These are phyloP conservation scores for Opisthocomus hoazin DNA, from an alignment of 2,113 vertebrate genomes.

Conservation along the genomic window DNA sequence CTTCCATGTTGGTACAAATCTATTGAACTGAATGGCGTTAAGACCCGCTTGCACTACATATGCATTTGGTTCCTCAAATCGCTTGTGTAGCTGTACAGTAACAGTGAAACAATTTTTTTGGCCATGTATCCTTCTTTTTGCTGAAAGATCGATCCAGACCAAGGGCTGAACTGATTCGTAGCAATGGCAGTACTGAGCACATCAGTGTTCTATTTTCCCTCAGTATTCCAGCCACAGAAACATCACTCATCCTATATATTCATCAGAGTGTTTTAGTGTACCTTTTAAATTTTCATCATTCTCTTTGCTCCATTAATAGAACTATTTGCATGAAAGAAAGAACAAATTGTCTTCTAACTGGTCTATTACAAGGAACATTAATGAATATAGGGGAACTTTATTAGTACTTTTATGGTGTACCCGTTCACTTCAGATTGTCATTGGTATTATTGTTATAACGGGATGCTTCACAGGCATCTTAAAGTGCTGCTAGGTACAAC, in stretches of 20 bases:
- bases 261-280: conserved; percentile 44
- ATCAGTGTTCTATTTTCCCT: not conserved
- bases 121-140: not conserved
- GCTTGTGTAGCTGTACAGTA: not conserved
- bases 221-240: not conserved
- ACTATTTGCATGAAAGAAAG: conserved; percentile 45
- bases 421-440: not conserved
- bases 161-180: not conserved
- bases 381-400: conserved; percentile 38
- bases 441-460: not conserved
- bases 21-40: not conserved
- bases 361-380: conserved; percentile 53
- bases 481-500: not conserved
- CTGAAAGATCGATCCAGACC: not conserved
- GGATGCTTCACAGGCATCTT: not conserved
- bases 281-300: conserved; percentile 49
- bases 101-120: not conserved
- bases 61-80: not conserved
- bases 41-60: not conserved
- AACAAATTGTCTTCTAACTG: conserved; percentile 57
- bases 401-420: conserved; percentile 6
- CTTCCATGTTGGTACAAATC: not conserved
- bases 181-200: not conserved
- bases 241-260: not conserved
- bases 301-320: conserved; percentile 42